Base-by-base conservation (phyloP, 1,140 invertebrate genomes). In the Drosophila kurseongensis region DNA sequence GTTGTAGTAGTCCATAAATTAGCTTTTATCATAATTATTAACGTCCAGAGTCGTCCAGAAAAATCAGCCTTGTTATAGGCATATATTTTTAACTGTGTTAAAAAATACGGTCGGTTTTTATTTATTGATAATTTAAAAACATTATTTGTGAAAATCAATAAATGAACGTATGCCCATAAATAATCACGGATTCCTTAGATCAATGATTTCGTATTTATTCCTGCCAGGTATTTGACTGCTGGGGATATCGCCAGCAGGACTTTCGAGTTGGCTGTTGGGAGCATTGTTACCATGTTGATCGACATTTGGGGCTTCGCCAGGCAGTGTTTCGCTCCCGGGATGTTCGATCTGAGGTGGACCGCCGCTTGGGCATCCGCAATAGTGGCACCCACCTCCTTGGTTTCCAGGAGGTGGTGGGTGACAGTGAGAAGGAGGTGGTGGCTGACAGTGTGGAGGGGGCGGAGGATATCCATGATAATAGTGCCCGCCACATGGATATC, bases 191-290 rank as follows among this genome's bases (percentile, higher is more conserved):
- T 47, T 47, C 7, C 6, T 10, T 9, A 51, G n/a, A 35, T 51
- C 48, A 35, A 51, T 51, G 14, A 51, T 16, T 35, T 35, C 29
- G 29, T 51, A 51, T 51, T 51, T 51, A 12, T 16, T 51, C 7
- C 16, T 7, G 8, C 48, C 48, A 16, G 47, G 47, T 18, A 18
- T 18, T 16, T 41, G 5, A 41, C n/a, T 41, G 18, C 4, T 12
- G 13, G 47, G 23, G 5, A n/a, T 13, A 16, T 4, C 48, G 3
- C 2, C 8, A 5, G 1, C 29, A 14, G 29, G n/a, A 35, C 14
- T 50, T n/a, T 23, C 23, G 6, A 18, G 5, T 29, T 48, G 45
- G 2, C 2, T 29, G 45, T 13, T 23, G 7, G 23, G 9, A 4
- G 12, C 23, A n/a, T 27, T n/a, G 23, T 29, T 29, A 29, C 23